phyloP scores from a whole-genome alignment of 2,113 vertebrate genomes.

The Paratilapia polleni region DNA sequence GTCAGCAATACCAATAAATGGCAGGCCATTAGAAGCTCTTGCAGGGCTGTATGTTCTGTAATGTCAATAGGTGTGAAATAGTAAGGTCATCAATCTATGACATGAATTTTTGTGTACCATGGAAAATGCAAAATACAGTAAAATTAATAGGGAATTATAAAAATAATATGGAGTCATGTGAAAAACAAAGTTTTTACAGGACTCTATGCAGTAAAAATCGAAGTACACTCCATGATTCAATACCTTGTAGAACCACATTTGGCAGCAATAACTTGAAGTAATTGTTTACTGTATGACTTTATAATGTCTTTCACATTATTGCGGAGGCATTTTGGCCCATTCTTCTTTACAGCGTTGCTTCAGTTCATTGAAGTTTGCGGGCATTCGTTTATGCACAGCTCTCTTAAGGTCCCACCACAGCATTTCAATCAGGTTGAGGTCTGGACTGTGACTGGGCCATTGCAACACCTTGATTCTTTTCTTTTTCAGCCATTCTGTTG shows the following conservation, averaged over 20 bases:
- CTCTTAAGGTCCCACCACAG: background rate
- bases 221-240: background rate
- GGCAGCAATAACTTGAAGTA: background rate
- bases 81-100: background rate
- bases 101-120: background rate
- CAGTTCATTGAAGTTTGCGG: background rate
- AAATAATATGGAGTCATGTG: background rate
- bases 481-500: background rate
- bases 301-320: background rate
- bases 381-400: background rate
- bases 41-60: conserved; percentile 3
- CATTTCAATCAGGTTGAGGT: background rate
- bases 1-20: conserved; percentile 66
- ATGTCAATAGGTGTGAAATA: conserved; percentile 30
- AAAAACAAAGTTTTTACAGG: background rate
- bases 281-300: background rate
- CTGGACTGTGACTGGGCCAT: background rate
- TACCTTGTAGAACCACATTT: background rate
- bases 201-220: background rate
- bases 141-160: background rate
- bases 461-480: background rate
- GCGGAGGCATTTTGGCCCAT: background rate
- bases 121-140: background rate
- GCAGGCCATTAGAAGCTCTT: conserved; percentile 46
- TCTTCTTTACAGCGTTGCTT: background rate